These are phyloP conservation scores for Gorsachius magnificus DNA, from an alignment of 2,797 vertebrate species.

Conservation along the genomic window DNA sequence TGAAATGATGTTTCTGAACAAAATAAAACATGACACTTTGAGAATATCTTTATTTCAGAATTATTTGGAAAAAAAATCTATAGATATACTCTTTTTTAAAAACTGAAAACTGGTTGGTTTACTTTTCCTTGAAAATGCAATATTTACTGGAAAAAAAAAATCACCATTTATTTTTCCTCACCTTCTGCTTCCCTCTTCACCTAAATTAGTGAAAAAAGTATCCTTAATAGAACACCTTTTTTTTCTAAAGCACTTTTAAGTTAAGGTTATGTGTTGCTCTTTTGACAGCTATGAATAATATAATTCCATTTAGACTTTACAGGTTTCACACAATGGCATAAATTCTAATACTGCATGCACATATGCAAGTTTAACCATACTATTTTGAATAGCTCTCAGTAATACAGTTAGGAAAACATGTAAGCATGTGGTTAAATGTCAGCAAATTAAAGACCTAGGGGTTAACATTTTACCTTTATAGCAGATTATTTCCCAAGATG, in stretches of 20 bases:
- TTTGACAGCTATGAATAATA: background rate
- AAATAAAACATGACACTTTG: background rate
- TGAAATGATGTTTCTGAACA: background rate
- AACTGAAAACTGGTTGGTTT: background rate
- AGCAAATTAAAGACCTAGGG: background rate
- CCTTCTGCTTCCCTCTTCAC: background rate
- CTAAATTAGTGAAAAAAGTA: background rate
- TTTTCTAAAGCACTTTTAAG: background rate
- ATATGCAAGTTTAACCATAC: background rate
- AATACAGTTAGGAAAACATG: background rate
- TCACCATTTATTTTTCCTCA: background rate
- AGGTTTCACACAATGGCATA: background rate
- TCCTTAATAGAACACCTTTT: background rate
- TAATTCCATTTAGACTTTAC: background rate
- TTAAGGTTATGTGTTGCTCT: background rate
- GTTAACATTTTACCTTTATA: background rate
- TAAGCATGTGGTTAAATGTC: background rate
- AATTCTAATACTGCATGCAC: background rate
- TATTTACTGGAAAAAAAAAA: background rate
- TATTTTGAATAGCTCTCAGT: background rate
- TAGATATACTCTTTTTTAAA: background rate
- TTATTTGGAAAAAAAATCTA: background rate
- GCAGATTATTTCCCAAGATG: background rate
- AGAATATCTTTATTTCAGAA: background rate
- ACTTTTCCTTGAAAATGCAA: background rate